A percentile compares a stretch with the other conserved stretches of the same genome.
phyloP scores from a whole-genome alignment of 2,113 vertebrate genomes.

The Cavia porcellus region DNA sequence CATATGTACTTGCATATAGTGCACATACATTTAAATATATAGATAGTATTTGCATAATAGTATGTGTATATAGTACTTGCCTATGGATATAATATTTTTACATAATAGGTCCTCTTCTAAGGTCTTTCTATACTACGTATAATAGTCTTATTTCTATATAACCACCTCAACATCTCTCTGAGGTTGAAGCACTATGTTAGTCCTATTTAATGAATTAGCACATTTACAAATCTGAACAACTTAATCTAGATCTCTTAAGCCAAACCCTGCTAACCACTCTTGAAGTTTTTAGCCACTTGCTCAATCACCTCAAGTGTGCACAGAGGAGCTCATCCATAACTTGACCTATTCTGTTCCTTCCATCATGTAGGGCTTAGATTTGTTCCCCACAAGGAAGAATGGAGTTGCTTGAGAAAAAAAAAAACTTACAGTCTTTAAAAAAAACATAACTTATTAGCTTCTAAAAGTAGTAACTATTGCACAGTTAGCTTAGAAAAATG shows the following conservation, averaged over 20 bases:
- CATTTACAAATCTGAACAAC: background rate
- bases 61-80: background rate
- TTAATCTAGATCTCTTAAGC: background rate
- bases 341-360: slow-evolving; percentile 63
- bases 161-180: background rate
- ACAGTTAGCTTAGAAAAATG: slow-evolving; percentile 7
- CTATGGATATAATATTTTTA: background rate
- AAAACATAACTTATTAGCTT: slow-evolving; percentile 67
- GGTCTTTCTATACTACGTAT: background rate
- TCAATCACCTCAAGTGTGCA: background rate
- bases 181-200: background rate
- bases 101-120: background rate
- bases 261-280: background rate
- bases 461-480: slow-evolving; percentile 32
- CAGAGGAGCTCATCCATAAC: background rate
- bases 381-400: slow-evolving; percentile 70
- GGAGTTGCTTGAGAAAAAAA: slow-evolving; percentile 48
- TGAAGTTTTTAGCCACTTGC: background rate
- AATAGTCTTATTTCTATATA: background rate
- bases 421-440: slow-evolving; percentile 38
- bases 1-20: background rate
- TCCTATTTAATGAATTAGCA: background rate
- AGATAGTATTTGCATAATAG: background rate
- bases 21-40: background rate
- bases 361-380: slow-evolving; percentile 76